These are phyloP conservation scores for Plectrocnemia conspersa DNA, from an alignment of 1,140 invertebrate species.

Conservation along the genomic window DNA sequence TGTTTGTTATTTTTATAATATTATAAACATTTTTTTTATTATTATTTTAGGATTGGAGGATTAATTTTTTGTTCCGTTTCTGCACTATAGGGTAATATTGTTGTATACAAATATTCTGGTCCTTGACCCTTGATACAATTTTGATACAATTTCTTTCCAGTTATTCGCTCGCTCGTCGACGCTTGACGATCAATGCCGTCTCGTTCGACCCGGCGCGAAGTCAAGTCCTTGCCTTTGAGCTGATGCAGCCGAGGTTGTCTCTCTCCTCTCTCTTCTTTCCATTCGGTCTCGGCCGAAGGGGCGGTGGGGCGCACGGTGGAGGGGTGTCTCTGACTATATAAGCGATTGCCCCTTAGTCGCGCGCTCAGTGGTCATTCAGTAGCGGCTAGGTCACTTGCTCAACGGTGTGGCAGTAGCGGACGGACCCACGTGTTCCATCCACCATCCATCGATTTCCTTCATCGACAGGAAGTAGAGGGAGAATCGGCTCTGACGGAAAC, in stretches of 20 bases:
- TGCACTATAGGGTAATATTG: too few relatives aligned
- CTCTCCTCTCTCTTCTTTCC: slow-evolving; percentile 6
- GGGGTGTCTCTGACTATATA: slow-evolving; percentile 24
- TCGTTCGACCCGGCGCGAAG: background rate
- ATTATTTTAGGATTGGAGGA: too few relatives aligned
- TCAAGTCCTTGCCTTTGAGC: slow-evolving; percentile 20
- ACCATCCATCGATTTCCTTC: background rate
- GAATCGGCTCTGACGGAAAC: too few relatives aligned
- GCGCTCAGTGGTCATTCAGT: slow-evolving; percentile 29
- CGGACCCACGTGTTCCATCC: slow-evolving; percentile 23
- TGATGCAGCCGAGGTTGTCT: slow-evolving; percentile 2
- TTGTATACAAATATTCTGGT: too few relatives aligned
- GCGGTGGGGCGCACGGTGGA: background rate
- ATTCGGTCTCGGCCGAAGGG: slow-evolving; percentile 49
- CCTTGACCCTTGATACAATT: too few relatives aligned
- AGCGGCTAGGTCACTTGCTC: slow-evolving; percentile 27
- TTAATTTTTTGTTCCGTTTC: too few relatives aligned
- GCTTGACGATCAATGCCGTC: background rate
- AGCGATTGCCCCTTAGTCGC: slow-evolving; percentile 4
- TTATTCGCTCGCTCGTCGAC: too few relatives aligned
- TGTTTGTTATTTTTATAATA: too few relatives aligned
- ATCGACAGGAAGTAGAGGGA: too few relatives aligned
- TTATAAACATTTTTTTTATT: too few relatives aligned
- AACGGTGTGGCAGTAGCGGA: slow-evolving; percentile 27
- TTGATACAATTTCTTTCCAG: too few relatives aligned